phyloP scores from a whole-genome alignment of 2,113 vertebrate species.

The Leptodactylus fuscus region DNA sequence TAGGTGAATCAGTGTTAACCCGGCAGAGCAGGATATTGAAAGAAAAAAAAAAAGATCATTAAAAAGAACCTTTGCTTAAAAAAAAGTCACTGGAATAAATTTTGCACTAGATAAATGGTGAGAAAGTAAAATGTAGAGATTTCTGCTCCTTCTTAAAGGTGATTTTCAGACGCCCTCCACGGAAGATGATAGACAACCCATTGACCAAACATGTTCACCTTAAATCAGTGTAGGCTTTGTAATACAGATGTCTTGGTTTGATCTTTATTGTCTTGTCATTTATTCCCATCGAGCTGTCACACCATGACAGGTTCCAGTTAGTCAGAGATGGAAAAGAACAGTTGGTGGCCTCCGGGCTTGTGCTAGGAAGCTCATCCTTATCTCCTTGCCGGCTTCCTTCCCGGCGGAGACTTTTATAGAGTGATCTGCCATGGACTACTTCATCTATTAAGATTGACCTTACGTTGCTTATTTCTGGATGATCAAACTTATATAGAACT shows the following conservation, averaged over 20 bases:
- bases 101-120: slow-evolving; percentile 31
- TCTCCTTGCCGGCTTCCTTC: slow-evolving; percentile 9
- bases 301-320: slow-evolving; percentile 34
- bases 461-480: too few species aligned
- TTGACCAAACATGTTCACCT: slow-evolving; percentile 19
- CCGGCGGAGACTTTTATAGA: background rate
- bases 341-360: background rate
- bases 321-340: slow-evolving; percentile 10
- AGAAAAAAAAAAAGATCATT: slow-evolving; percentile 46
- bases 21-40: slow-evolving; percentile 54
- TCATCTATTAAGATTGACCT: background rate
- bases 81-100: slow-evolving; percentile 33
- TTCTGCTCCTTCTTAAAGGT: slow-evolving; percentile 10
- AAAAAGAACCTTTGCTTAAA: slow-evolving; percentile 12
- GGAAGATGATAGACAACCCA: slow-evolving; percentile 7
- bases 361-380: slow-evolving; percentile 18
- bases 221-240: background rate
- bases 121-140: background rate
- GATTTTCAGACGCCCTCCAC: slow-evolving; percentile 54
- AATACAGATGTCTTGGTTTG: slow-evolving; percentile 15
- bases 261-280: background rate
- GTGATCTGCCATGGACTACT: background rate
- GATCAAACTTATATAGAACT: too few species aligned
- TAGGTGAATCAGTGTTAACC: slow-evolving; percentile 54
- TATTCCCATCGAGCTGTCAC: background rate